Evolutionary conservation across 2,113 vertebrate genomes (phyloP), one percentile per base, ranked within the genome.

Genomic region (Malurus cyaneus): DNA sequence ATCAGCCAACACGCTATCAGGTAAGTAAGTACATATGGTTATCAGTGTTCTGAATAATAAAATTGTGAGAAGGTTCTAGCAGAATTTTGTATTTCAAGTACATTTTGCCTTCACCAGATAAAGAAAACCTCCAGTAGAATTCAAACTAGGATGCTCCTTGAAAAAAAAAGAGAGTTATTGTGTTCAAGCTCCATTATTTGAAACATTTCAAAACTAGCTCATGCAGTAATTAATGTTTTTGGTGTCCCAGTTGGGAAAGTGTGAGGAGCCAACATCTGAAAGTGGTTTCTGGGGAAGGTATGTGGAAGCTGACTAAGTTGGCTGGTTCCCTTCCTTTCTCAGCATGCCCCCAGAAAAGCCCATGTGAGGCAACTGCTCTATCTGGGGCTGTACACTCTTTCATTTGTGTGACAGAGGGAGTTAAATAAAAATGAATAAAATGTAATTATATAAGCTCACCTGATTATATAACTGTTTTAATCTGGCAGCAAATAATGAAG

Each of bases 401-500:
- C 25, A 28, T 26, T 84, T 67, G 52, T 42, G 12, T 60, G 47
- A 47, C 56, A 28, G 57, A 80, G 31, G 28, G 14, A 56, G 62
- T 64, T 62, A 65, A 86, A 32, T 18, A 81, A 62, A 59, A 89
- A 41, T 64, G 31, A 73, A n/a, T 39, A 32, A 11, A 61, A 39
- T 47, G 66, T 31, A 79, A 34, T 59, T 57, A 44, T 46, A 9
- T 14, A 15, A 74, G 11, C 25, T 79, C n/a, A 61, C 12, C 25
- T 96, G 59, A 71, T 93, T 46, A 73, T 80, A 0, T 56, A 69
- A 66, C 76, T 97, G 25, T 92, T 96, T 96, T 93, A 90, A 70
- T 96, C 92, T 95, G 93, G 92, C 96, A 98, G 98, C 98, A 99
- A 98, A 99, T 99, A 90, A 99, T 99, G 98, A 99, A 99, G 94